Conservation (phyloP, 2,113 vertebrate species). For the Paramormyrops kingsleyae region DNA sequence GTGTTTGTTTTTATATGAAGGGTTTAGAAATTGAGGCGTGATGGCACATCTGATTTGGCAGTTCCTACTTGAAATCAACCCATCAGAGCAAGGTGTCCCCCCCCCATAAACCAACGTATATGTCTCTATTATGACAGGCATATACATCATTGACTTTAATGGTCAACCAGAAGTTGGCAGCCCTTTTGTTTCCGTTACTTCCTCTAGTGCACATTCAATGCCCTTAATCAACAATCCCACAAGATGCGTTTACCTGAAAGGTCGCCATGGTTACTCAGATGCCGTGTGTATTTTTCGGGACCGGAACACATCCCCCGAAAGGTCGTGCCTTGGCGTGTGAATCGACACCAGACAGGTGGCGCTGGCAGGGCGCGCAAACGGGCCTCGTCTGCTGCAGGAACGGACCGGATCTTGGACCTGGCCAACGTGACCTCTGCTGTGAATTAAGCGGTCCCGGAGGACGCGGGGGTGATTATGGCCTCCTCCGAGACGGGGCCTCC, state of each 20-base stretch:
- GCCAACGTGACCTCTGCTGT: background rate
- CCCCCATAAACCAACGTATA: conserved; percentile 72
- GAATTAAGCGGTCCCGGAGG: background rate
- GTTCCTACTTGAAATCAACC: conserved; percentile 77
- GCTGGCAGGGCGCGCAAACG: background rate
- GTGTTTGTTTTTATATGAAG: conserved; percentile 36
- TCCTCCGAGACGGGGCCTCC: background rate
- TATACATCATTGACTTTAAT: conserved; percentile 96
- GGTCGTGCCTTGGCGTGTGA: background rate
- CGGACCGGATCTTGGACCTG: background rate
- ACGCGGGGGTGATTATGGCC: background rate
- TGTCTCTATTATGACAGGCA: conserved; percentile 93
- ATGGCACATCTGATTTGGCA: conserved; percentile 70
- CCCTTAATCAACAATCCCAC: conserved; percentile 79
- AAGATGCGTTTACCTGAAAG: conserved; percentile 38
- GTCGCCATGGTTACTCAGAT: background rate
- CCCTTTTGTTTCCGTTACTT: conserved; percentile 83
- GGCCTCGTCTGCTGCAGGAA: background rate
- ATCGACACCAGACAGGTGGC: background rate
- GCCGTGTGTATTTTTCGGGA: background rate
- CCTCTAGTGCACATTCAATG: conserved; percentile 81
- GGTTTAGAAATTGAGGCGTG: conserved; percentile 80
- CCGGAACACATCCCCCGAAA: background rate
- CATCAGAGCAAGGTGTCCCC: conserved; percentile 82
- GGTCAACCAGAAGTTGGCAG: conserved; percentile 76